Conservation (phyloP, 2,888 invertebrate genomes). For the Bugulina stolonifera region DNA sequence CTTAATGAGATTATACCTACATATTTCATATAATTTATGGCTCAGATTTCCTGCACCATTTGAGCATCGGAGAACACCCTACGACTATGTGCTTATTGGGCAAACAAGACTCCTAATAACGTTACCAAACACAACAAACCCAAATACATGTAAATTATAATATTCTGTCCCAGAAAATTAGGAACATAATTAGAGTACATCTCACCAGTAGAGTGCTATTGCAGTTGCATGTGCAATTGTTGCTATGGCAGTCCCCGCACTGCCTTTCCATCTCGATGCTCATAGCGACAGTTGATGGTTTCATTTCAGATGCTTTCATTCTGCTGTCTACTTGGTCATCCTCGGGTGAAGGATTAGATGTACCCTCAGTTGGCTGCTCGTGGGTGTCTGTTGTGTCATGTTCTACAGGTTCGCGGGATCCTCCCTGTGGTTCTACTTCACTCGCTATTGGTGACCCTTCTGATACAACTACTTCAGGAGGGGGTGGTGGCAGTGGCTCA, state of each 20-base stretch:
- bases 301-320: slow-evolving; percentile 23
- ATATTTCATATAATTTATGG: no score
- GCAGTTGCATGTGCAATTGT: slow-evolving; percentile 5
- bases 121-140: no score
- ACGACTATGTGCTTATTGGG: no score
- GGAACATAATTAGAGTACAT: background rate
- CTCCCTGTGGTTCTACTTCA: background rate
- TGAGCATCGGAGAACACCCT: no score
- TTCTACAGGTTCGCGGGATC: background rate
- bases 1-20: no score
- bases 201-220: slow-evolving; percentile 1
- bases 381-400: background rate
- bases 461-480: background rate
- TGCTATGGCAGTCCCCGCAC: slow-evolving; percentile 10
- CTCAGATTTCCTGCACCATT: no score
- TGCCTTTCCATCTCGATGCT: background rate
- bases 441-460: background rate
- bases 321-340: background rate
- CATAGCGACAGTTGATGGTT: slow-evolving; percentile 6
- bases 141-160: no score
- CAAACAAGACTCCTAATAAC: no score
- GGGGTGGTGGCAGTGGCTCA: background rate
- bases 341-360: background rate
- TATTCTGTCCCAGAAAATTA: no score
- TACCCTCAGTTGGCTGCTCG: background rate